Evolutionary conservation across 2,797 vertebrate genomes (phyloP), one percentile per base, ranked within the genome.

Genomic region (Mionectes olivaceus): DNA sequence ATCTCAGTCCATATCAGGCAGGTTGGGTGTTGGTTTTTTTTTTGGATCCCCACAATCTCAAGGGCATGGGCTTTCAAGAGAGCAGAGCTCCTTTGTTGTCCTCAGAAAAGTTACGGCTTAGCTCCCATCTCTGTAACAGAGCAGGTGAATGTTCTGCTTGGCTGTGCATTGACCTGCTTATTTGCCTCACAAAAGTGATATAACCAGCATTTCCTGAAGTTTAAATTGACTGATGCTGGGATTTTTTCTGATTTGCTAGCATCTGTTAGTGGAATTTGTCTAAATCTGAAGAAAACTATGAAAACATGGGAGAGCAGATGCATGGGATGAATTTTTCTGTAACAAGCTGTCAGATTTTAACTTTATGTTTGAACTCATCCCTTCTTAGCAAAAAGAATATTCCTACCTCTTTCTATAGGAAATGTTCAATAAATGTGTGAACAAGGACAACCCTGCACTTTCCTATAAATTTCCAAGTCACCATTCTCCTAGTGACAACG

Each of bases 91-190:
- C n/a, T 89, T 23, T 5, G 1, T 35, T 30, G 28, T 25, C 39
- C 18, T 71, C 49, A 16, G 5, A 23, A 19, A 33, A 8, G 8
- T 35, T 56, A 52, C 13, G 53, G 16, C 64, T 70, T 47, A 52
- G 56, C 17, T 74, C 17, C 68, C 22, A 22, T 21, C 49, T 56
- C 14, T 32, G 7, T 21, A 55, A 30, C 7, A 37, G 13, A 6
- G 25, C 11, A 6, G 28, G 13, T 52, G 44, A 68, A 73, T 1
- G 9, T 0, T 2, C 30, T 55, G 30, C 35, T 70, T 1, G 0
- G 47, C 12, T 37, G 24, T 27, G 9, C 19, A 7, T 19, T 78
- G 37, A 56, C 32, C 46, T 47, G 16, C 3, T 6, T 30, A 21
- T 61, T 84, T 81, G 28, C 19, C 50, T 56, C 55, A 35, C 7